Evolutionary conservation across 2,113 vertebrate species (phyloP).

Genomic region (Pelvicachromis taeniatus): DNA sequence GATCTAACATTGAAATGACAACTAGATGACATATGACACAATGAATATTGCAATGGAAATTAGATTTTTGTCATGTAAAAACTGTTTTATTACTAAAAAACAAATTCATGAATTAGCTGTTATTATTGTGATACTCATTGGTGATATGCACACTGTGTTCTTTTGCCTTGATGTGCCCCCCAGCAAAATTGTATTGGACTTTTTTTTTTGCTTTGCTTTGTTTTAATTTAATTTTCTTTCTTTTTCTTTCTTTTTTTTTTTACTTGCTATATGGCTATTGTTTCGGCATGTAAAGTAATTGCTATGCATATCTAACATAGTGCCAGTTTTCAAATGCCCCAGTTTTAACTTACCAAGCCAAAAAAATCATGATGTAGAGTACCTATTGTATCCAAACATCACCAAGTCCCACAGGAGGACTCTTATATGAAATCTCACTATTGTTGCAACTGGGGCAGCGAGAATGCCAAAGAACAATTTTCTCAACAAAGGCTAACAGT

Average conservation of each 20-base stretch:
- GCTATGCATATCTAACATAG: not conserved
- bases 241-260: too few relatives aligned
- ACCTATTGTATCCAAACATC: not conserved
- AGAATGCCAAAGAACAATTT: not conserved
- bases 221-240: not conserved
- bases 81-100: not conserved
- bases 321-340: not conserved
- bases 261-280: not conserved
- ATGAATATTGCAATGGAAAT: slow-evolving; percentile 25
- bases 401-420: not conserved
- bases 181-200: not conserved
- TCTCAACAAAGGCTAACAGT: not conserved
- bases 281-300: not conserved
- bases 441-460: not conserved
- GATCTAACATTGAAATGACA: slow-evolving; percentile 35
- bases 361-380: not conserved
- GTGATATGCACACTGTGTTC: not conserved
- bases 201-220: not conserved
- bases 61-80: slow-evolving; percentile 10
- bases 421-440: not conserved
- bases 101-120: not conserved
- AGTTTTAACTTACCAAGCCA: not conserved
- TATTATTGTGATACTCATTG: not conserved
- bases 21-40: slow-evolving; percentile 22
- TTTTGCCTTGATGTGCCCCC: not conserved